Evolutionary conservation across 2,888 invertebrate genomes (phyloP), one percentile per base, ranked within the genome.

Genomic region (Ariolimax columbianus): DNA sequence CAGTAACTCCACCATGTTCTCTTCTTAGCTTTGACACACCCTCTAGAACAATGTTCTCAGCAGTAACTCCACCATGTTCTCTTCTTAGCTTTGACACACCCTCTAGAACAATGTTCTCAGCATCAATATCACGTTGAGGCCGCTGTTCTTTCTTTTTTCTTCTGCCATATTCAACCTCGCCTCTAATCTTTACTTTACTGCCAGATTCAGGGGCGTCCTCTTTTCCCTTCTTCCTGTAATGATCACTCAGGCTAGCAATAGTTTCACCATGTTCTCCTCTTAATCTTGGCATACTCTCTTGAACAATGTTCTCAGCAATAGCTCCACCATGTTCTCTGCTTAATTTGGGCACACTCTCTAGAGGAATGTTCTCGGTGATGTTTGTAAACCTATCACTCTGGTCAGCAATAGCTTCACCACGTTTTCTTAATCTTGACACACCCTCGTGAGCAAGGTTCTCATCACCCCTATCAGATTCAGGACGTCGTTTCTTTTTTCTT

Each of bases 201-300:
- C 1, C 3, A n/a, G 73, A 47, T 17, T 40, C 43, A 47, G 43
- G n/a, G 43, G 47, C n/a, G 17, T 43, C n/a, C n/a, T n/a, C n/a
- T 17, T 3, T 19, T n/a, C 38, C n/a, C 43, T 40, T 38, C 33
- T 23, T 47, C 33, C 40, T 68, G 70, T 70, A 47, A 47, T n/a
- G 11, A 33, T 47, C 47, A 68, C 55, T 51, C 17, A 47, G 17
- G 14, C 19, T n/a, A 75, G 73, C 75, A 40, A 63, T 63, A n/a
- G 83, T 66, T 30, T 47, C 77, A 4, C 82, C 72, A n/a, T 72
- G 72, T 17, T 72, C 47, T 36, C 51, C 11, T 23, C n/a, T 55
- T n/a, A 82, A 51, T 38, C 82, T 40, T 23, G 72, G 72, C 11
- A 70, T 68, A 30, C 26, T 68, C n/a, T 68, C 47, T 47, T 47